Base-by-base conservation (phyloP, 2,888 invertebrate genomes). In the Prostheceraeus crozeri region DNA sequence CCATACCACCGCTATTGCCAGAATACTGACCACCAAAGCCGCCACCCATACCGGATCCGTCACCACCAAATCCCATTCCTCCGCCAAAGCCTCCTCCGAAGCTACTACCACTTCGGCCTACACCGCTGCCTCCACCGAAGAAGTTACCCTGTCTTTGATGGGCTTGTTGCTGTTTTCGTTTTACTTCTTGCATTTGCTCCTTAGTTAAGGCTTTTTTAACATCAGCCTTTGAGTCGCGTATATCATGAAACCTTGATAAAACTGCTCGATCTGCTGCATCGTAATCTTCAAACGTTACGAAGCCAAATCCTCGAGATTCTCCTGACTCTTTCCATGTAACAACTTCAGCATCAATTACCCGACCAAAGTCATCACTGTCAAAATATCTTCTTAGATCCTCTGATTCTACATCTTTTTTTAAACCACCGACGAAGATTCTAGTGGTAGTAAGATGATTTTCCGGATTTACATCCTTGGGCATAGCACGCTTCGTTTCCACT, bases 191-290 rank as follows among this genome's bases (percentile, higher is more conserved):
- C 61, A 61, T 61, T 30, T 61, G 48, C n/a, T 61, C 61, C 48
- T 61, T 61, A 35, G 60, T 62, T 1, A 61, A 27, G 25, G 61
- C 61, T 45, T 61, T 61, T 23, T 62, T 61, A 23, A 61, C 61
- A 36, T 61, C 61, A 19, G 40, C 61, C 19, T 45, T 16, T 16
- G 16, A 27, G 11, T 27, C 25, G 21, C 40, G 30, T 28, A 61
- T 61, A 25, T 61, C 21, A 25, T 61, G 61, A 14, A 60, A 60
- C 10, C 31, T 35, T 19, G 27, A 28, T n/a, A 61, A 51, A 52
- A 89, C 88, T 76, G 90, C 85, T 80, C 90, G 93, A 76, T 94
- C 94, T 59, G 94, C 93, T 1, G 90, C 85, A 78, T 96, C 94
- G 74, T 91, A 90, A 75, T 96, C 94, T 71, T 90, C 89, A 77